Percentiles rank a stretch among this genome's conserved stretches.
phyloP scores from a whole-genome alignment of 2,797 vertebrate genomes.

The Eulemur albifrons region DNA sequence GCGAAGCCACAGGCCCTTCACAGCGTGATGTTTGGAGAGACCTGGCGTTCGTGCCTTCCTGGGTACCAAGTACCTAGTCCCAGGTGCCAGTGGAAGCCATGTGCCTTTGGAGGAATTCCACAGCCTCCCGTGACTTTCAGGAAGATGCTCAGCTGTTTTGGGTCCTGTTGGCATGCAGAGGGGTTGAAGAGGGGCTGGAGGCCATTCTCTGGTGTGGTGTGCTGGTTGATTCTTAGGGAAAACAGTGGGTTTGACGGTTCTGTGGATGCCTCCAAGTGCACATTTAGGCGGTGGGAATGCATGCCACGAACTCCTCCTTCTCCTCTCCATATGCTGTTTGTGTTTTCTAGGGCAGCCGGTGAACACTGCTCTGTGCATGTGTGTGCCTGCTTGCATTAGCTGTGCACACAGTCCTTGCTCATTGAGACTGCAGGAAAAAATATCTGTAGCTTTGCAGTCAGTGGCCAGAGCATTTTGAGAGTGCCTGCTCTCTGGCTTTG shows the following conservation, averaged over 20 bases:
- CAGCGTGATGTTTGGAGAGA: neutral
- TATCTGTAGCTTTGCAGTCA: neutral
- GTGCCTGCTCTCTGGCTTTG: neutral
- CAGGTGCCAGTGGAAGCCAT: neutral
- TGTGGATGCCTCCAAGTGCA: accelerated
- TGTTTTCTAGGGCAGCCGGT: neutral
- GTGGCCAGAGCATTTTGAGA: neutral
- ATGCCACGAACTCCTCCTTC: accelerated
- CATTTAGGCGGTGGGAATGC: neutral
- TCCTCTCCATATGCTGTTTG: accelerated
- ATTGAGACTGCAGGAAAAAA: neutral
- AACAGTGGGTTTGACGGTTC: accelerated
- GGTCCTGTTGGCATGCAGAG: neutral
- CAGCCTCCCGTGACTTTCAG: neutral
- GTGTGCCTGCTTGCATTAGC: neutral
- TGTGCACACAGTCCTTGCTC: neutral
- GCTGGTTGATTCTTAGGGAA: neutral
- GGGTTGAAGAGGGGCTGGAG: neutral
- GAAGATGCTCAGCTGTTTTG: neutral
- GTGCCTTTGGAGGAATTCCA: neutral
- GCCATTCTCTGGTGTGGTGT: accelerated
- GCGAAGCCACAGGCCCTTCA: neutral
- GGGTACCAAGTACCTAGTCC: neutral
- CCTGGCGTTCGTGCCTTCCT: too few relatives aligned
- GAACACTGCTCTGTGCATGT: accelerated